A percentile compares a stretch with the other conserved stretches of the same genome.
phyloP scores from a whole-genome alignment of 2,888 invertebrate species.

The Slavum lentiscoides region DNA sequence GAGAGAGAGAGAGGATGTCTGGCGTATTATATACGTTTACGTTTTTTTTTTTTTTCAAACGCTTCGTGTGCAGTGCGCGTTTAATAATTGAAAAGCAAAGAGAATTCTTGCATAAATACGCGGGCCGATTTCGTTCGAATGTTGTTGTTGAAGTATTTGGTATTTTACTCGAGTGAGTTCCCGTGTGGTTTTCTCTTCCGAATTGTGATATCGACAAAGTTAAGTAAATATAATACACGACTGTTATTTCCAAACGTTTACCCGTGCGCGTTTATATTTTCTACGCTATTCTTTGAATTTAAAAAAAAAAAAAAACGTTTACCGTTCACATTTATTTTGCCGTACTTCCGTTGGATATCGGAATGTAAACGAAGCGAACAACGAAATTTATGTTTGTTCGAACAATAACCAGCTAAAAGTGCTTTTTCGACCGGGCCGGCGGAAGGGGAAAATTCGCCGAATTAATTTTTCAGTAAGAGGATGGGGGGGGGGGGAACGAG shows the following conservation, averaged over 20 bases:
- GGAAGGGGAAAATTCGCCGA: too few species aligned
- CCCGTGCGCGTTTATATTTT: neutral
- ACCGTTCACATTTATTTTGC: neutral
- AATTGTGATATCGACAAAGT: neutral
- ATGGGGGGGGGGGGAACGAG: too few species aligned
- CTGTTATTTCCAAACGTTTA: neutral
- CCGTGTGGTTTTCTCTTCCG: neutral
- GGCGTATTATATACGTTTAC: neutral
- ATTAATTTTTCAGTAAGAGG: too few species aligned
- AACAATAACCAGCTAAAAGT: too few species aligned
- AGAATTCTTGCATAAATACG: conserved; percentile 24
- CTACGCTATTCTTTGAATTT: neutral
- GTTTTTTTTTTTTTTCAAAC: conserved; percentile 11
- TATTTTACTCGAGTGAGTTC: neutral
- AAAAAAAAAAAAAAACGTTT: neutral
- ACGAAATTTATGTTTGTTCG: too few species aligned
- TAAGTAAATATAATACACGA: neutral
- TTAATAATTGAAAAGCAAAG: conserved; percentile 27
- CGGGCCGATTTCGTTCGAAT: neutral
- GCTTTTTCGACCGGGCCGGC: too few species aligned
- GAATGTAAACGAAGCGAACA: too few species aligned
- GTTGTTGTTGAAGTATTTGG: neutral
- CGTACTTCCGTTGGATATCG: too few species aligned
- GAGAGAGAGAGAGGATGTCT: neutral
- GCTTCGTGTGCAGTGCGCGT: neutral